Conservation (phyloP, 2,797 vertebrate genomes). For the Gorsachius magnificus region DNA sequence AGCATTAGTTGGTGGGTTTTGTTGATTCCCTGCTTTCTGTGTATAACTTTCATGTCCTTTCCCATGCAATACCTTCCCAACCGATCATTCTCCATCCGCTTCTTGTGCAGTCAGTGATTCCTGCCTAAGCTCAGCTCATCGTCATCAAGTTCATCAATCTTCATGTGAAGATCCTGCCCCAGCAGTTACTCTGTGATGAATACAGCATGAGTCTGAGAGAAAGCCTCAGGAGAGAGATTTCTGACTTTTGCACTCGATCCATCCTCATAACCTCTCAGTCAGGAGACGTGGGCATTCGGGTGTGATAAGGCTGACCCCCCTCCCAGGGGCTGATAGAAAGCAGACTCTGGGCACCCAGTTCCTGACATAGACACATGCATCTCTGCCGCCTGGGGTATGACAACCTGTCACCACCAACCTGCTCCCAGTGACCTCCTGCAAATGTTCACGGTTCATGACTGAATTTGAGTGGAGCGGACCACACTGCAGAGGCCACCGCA, state of each 20-base stretch:
- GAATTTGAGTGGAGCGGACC: not conserved
- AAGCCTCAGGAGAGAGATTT: not conserved
- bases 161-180: not conserved
- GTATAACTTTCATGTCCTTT: not conserved
- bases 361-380: rapidly evolving
- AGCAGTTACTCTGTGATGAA: not conserved
- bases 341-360: not conserved
- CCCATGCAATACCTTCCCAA: not conserved
- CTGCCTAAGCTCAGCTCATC: not conserved
- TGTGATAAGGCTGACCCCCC: not conserved
- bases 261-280: not conserved
- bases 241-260: not conserved
- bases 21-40: not conserved
- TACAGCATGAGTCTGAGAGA: not conserved
- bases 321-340: not conserved
- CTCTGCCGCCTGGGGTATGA: not conserved
- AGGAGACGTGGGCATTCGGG: not conserved
- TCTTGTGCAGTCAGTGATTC: not conserved
- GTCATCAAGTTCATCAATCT: not conserved
- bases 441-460: rapidly evolving
- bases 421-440: not conserved
- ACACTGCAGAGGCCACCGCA: not conserved
- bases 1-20: rapidly evolving
- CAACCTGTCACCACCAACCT: rapidly evolving
- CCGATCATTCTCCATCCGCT: not conserved